Percentiles rank a stretch among this genome's conserved stretches.
Conservation (phyloP, 2,797 vertebrate species). For the Protonibea diacanthus region DNA sequence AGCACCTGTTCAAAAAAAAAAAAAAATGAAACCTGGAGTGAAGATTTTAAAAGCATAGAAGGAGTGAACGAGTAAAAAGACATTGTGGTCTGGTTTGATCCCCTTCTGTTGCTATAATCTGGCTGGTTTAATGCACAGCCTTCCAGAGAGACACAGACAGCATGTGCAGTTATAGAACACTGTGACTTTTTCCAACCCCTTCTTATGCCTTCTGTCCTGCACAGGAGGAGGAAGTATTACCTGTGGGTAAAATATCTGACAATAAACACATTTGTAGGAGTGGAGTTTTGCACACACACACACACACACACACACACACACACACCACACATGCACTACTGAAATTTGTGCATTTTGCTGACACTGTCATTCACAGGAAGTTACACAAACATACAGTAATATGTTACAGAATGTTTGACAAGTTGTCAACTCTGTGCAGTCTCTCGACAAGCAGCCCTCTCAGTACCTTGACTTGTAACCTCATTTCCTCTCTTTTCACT, state of each 20-base stretch:
- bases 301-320: too few species aligned
- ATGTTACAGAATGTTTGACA: too few species aligned
- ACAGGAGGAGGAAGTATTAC: too few species aligned
- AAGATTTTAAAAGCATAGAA: slow-evolving; percentile 2
- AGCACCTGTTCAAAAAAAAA: neutral
- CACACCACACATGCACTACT: neutral
- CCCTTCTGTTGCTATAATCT: neutral
- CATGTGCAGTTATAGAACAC: neutral
- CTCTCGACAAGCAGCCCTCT: slow-evolving; percentile 15
- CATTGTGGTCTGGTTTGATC: neutral
- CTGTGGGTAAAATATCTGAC: too few species aligned
- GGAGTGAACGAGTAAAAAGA: slow-evolving; percentile 1
- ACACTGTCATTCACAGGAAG: too few species aligned
- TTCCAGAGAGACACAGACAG: neutral
- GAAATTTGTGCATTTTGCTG: too few species aligned
- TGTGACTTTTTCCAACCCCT: neutral
- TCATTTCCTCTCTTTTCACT: slow-evolving; percentile 32
- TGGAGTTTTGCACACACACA: too few species aligned
- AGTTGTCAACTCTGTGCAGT: neutral
- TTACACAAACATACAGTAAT: too few species aligned
- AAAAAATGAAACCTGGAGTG: neutral
- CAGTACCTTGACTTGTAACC: slow-evolving; percentile 35
- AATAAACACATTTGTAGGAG: too few species aligned
- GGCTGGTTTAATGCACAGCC: neutral
- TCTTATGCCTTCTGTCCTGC: too few species aligned